phyloP scores from a whole-genome alignment of 92 coral and sea anemone species.

The Phenganax subtilis region DNA sequence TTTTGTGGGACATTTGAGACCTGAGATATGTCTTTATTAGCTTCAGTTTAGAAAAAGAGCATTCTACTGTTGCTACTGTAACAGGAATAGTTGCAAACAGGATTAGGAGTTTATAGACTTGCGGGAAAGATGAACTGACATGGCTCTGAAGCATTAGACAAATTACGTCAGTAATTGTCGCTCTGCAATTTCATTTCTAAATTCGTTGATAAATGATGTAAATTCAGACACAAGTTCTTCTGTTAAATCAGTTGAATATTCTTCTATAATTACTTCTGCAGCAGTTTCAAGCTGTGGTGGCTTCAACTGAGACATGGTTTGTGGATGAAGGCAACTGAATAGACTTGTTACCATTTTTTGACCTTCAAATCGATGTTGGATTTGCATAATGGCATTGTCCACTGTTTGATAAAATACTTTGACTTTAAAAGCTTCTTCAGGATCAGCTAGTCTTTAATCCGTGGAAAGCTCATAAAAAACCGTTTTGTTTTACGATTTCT shows the following conservation, averaged over 20 bases:
- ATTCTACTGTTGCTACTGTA: constrained; percentile 5
- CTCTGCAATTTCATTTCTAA: constrained; percentile 11
- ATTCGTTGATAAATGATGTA: constrained; percentile 6
- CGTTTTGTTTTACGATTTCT: constrained; percentile 4
- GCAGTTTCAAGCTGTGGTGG: too few relatives aligned
- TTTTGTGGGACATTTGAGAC: too few relatives aligned
- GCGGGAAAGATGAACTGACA: too few relatives aligned
- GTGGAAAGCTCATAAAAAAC: constrained; percentile 20
- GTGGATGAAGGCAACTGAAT: too few relatives aligned
- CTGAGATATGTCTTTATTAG: too few relatives aligned
- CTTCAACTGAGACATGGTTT: too few relatives aligned
- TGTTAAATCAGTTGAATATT: constrained; percentile 1
- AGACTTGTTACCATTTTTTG: too few relatives aligned
- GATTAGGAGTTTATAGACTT: neutral
- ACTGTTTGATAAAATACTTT: too few relatives aligned
- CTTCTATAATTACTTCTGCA: neutral
- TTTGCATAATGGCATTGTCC: too few relatives aligned
- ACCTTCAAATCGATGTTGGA: too few relatives aligned
- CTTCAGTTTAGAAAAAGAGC: constrained; percentile 13
- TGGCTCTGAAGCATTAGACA: neutral
- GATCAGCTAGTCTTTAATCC: constrained; percentile 6
- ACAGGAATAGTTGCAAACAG: constrained; percentile 10
- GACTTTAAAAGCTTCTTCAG: neutral
- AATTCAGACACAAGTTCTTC: constrained; percentile 10
- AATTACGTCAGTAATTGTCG: constrained; percentile 4